Evolutionary conservation across 2,113 vertebrate species (phyloP).

Genomic region (Proterorhinus semilunaris): DNA sequence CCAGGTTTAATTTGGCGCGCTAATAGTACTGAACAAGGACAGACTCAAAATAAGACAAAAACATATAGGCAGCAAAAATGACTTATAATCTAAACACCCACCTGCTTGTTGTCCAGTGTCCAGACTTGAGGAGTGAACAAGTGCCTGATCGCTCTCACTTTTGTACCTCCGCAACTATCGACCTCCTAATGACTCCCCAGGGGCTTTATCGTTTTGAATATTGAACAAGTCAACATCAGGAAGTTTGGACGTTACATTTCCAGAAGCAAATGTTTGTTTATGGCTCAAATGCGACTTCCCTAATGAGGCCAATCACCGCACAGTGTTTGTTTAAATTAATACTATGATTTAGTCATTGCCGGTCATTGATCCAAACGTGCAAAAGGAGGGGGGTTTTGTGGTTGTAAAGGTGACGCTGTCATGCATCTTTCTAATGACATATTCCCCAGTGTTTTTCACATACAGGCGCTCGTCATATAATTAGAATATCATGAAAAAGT

Average conservation of each 20-base stretch:
- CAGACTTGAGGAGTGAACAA: conserved; percentile 26
- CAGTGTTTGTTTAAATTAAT: conserved; percentile 43
- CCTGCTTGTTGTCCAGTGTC: conserved; percentile 32
- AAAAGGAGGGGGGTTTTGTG: conserved; percentile 24
- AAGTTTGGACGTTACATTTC: conserved; percentile 40
- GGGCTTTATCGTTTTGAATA: conserved; percentile 61
- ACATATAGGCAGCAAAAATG: background rate
- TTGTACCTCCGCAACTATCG: conserved; percentile 47
- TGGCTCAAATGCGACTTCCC: conserved; percentile 56
- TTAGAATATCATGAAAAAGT: no score
- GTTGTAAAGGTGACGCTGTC: conserved; percentile 2
- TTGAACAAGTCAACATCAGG: conserved; percentile 58
- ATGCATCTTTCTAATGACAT: background rate
- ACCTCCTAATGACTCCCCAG: conserved; percentile 1
- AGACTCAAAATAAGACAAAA: no score
- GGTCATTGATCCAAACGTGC: conserved; percentile 38
- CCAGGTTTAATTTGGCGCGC: no score
- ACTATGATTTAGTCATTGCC: conserved; percentile 3
- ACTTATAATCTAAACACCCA: conserved; percentile 21
- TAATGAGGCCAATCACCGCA: conserved; percentile 55
- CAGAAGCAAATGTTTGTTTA: conserved; percentile 32
- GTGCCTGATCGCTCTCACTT: conserved; percentile 3
- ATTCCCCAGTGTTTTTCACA: background rate
- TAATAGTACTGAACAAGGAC: no score
- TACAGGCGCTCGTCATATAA: no score